Evolutionary conservation across 2,888 invertebrate genomes (phyloP).

Genomic region (Tenthredo mesomela): DNA sequence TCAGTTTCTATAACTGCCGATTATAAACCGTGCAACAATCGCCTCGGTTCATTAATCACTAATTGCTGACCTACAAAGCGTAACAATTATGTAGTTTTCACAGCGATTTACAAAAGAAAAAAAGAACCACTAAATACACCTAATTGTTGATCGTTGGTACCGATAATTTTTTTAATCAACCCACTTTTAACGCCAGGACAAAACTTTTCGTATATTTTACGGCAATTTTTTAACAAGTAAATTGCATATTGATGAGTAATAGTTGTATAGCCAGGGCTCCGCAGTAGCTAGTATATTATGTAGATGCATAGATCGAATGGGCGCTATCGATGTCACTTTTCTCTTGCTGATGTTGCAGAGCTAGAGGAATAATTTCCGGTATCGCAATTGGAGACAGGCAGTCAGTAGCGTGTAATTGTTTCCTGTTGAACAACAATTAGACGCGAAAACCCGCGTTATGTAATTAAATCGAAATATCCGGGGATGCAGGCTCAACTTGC

Average conservation of each 20-base stretch:
- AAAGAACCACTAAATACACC: background rate
- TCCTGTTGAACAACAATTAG: slow-evolving; percentile 48
- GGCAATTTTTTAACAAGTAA: background rate
- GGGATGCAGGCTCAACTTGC: slow-evolving; percentile 1
- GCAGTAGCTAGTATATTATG: background rate
- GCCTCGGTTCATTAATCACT: slow-evolving; percentile 26
- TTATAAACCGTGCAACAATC: slow-evolving; percentile 37
- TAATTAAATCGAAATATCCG: slow-evolving; percentile 40
- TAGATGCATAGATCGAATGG: background rate
- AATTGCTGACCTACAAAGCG: slow-evolving; percentile 26
- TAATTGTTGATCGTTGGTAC: background rate
- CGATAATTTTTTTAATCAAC: background rate
- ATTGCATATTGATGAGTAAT: background rate
- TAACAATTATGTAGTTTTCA: background rate
- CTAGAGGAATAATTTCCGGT: slow-evolving; percentile 40
- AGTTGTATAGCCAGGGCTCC: background rate
- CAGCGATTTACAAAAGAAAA: background rate
- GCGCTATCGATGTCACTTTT: background rate
- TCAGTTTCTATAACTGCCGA: slow-evolving; percentile 13
- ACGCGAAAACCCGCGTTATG: slow-evolving; percentile 4
- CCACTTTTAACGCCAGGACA: background rate
- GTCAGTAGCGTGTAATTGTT: slow-evolving; percentile 40
- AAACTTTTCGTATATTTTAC: background rate
- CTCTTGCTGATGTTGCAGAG: background rate
- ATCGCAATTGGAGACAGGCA: background rate